Percentiles rank a stretch among this genome's conserved stretches.
These are phyloP conservation scores for Pararge aegeria DNA, from an alignment of 1,140 invertebrate species.

Conservation along the genomic window DNA sequence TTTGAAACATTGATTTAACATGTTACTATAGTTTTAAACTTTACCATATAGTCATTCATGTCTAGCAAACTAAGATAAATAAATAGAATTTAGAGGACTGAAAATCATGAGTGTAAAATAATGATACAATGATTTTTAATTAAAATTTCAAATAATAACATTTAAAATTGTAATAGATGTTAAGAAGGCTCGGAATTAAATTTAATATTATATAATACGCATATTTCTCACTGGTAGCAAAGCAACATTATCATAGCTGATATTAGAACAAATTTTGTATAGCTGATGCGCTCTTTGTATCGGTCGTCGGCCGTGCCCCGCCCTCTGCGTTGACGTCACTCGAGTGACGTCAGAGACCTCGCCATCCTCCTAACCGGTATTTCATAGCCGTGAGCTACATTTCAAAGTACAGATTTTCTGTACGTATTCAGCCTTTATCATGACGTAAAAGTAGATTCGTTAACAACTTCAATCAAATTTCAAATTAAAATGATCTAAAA, in stretches of 20 bases:
- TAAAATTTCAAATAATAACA: too few relatives aligned
- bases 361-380: constrained; percentile 33
- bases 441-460: constrained; percentile 18
- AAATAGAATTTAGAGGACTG: too few relatives aligned
- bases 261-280: background rate
- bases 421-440: constrained; percentile 16
- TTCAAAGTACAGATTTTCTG: constrained; percentile 19
- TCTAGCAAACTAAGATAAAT: too few relatives aligned
- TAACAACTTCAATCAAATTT: constrained; percentile 15
- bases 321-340: constrained; percentile 63
- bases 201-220: too few relatives aligned
- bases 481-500: background rate
- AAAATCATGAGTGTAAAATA: too few relatives aligned
- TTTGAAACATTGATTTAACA: too few relatives aligned
- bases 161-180: too few relatives aligned
- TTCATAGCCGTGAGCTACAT: constrained; percentile 28
- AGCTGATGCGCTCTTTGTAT: constrained; percentile 12
- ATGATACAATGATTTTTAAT: too few relatives aligned
- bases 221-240: background rate
- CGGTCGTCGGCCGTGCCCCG: constrained; percentile 48
- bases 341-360: constrained; percentile 58
- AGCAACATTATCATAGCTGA: background rate
- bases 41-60: too few relatives aligned
- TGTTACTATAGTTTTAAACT: too few relatives aligned
- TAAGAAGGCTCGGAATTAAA: too few relatives aligned